Base-by-base conservation (phyloP, 2,113 vertebrate species). In the Phylloscopus whistleri region DNA sequence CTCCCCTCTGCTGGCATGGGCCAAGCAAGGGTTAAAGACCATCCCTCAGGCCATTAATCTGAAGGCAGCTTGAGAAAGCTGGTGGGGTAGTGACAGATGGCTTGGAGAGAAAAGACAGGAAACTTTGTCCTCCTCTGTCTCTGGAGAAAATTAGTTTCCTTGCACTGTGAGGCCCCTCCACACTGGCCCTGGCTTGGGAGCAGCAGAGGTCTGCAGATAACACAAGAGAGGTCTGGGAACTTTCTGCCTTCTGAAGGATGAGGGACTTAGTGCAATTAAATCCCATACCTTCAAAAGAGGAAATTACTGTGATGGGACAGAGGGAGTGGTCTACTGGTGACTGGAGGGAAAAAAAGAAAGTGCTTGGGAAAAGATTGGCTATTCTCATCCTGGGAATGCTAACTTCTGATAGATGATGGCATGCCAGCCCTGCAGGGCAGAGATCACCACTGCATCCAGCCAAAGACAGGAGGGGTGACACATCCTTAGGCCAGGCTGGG, bases 71-170 rank as follows among this genome's bases (percentile, higher is more conserved):
- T 89, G 87, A 87, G 77, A 94, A 89, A 94, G 86, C 64, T 1
- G 1, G 22, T 90, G 60, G 73, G 64, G 73, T 95, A 96, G 64
- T 81, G 79, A 89, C 96, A 95, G 94, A 95, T 94, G 91, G 73
- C 64, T 89, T 93, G 73, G 56, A 92, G 88, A 96, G 93, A 89
- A 95, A 93, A 92, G 91, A 94, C 93, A 96, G 94, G 94, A 95
- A 95, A 96, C 93, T 94, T 93, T 84, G 91, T 93, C 56, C 86
- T 93, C 58, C 58, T 70, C 51, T 59, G 72, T 93, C 94, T 88
- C 94, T 81, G 73, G 91, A 94, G 96, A 94, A 93, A 94, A 92
- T 33, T 2, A 89, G 55, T 52, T 94, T 92, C 41, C 85, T 44
- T 0, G 1, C 19, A 53, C 35, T 64, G 68, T 81, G 91, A 93